Evolutionary conservation across 2,797 vertebrate genomes (phyloP).

Genomic region (Pteropus rufus): DNA sequence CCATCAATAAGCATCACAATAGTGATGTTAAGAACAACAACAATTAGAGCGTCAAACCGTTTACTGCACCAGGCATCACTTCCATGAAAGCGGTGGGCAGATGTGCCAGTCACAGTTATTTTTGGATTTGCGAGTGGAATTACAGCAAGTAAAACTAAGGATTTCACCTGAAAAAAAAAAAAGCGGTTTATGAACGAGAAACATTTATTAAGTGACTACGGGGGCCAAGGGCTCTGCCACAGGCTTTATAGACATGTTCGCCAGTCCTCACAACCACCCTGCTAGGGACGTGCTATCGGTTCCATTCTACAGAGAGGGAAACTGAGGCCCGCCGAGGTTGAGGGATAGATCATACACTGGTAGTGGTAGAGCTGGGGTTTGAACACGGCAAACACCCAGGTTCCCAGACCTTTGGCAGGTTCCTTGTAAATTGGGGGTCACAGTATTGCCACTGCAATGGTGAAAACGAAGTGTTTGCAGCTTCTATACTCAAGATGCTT

Average conservation of each 20-base stretch:
- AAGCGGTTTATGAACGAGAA: neutral
- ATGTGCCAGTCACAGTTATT: neutral
- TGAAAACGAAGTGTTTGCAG: neutral
- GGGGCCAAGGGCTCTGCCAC: fast-evolving
- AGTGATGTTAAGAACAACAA: neutral
- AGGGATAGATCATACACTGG: neutral
- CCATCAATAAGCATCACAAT: neutral
- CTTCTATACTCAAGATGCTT: neutral
- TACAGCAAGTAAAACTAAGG: neutral
- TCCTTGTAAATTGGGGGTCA: neutral
- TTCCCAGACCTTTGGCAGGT: fast-evolving
- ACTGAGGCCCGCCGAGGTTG: neutral
- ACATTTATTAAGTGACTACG: fast-evolving
- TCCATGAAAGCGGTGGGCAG: neutral
- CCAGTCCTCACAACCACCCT: neutral
- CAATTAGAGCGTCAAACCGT: neutral
- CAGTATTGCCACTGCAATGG: fast-evolving
- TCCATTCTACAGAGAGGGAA: neutral
- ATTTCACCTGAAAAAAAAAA: neutral
- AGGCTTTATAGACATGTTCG: neutral
- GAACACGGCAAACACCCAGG: neutral
- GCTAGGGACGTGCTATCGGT: neutral
- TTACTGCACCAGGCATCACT: neutral
- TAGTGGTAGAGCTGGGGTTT: neutral
- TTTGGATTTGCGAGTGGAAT: neutral